Conservation (phyloP, 1,140 invertebrate genomes). For the Psix sp. region DNA sequence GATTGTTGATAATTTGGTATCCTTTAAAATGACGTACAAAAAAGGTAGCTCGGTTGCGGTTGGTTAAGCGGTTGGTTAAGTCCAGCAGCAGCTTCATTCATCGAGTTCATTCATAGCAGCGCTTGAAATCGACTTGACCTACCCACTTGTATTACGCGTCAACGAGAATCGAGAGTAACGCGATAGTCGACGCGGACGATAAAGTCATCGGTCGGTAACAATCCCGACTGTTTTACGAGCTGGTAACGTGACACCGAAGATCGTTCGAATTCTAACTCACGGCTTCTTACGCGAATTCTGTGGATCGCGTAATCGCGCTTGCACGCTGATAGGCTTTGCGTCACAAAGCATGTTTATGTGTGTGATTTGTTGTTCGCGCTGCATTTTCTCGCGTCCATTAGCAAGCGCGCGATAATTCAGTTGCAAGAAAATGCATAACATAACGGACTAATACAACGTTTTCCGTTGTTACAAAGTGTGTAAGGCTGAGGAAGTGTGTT, state of each 20-base stretch:
- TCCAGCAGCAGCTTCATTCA: constrained; percentile 58
- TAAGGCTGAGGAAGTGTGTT: too few species aligned
- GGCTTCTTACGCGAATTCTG: constrained; percentile 39
- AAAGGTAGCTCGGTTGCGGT: constrained; percentile 62
- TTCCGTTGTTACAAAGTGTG: too few species aligned
- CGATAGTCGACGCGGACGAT: constrained; percentile 51
- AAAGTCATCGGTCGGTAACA: constrained; percentile 49
- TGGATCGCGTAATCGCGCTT: constrained; percentile 19
- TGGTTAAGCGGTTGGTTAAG: not conserved
- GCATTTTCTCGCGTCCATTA: constrained; percentile 10
- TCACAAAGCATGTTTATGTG: constrained; percentile 21
- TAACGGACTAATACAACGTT: constrained; percentile 6
- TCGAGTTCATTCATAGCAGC: constrained; percentile 50
- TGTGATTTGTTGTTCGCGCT: constrained; percentile 2
- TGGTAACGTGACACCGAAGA: constrained; percentile 20
- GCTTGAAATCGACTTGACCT: constrained; percentile 22
- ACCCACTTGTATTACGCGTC: constrained; percentile 53
- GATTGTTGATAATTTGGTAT: too few species aligned
- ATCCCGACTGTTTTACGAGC: constrained; percentile 48
- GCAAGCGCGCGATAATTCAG: constrained; percentile 6
- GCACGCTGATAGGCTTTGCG: constrained; percentile 7
- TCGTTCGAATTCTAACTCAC: constrained; percentile 16
- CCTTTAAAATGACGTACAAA: too few species aligned
- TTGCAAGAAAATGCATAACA: constrained; percentile 1
- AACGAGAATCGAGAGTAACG: constrained; percentile 34